Base-by-base conservation (phyloP, 1,140 invertebrate species). In the Dryas iulia region DNA sequence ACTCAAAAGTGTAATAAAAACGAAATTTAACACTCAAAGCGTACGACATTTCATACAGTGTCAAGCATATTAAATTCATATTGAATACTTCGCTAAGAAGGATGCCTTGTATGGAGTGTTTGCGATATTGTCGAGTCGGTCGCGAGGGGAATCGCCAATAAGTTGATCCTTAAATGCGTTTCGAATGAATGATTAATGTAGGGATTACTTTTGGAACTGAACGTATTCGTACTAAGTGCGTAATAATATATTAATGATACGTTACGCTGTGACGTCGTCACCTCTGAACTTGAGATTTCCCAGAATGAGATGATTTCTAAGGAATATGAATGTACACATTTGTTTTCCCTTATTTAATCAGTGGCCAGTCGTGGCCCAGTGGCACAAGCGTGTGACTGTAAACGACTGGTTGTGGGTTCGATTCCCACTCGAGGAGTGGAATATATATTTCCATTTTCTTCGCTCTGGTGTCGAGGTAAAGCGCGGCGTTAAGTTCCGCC, bases 111-210 rank as follows among this genome's bases (percentile, higher is more conserved):
- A 72, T 61, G 73, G 69, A 69, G 66, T 61, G 67, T 52, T 59
- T 63, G 71, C 67, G 63, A 64, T 71, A 71, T 67, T 71, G 58
- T 64, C 30, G 54, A 63, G 26, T 33, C 61, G 18, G 25, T 18
- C 61, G 69, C 61, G 64, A 33, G 56, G 64, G 64, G 72, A 74
- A 71, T 74, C 21, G 14, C 62, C 67, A 69, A 53, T 74, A 71
- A 74, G 60, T 70, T 52, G 56, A 63, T 59, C 47, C 54, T 59
- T 63, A 70, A 70, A 70, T 74, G 72, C 64, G 65, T 64, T 71
- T 64, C 66, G 65, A 71, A 74, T 74, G 60, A 67, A 53, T 61
- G 62, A 73, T 73, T 66, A 69, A 66, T 65, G 54, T n/a, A 31
- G 47, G 54, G 58, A 66, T 73, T 59, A 28, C 60, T 66, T 71